Percentiles rank a stretch among this genome's conserved stretches.
Evolutionary conservation across 2,797 vertebrate genomes (phyloP).

Genomic region (Pygocentrus nattereri): DNA sequence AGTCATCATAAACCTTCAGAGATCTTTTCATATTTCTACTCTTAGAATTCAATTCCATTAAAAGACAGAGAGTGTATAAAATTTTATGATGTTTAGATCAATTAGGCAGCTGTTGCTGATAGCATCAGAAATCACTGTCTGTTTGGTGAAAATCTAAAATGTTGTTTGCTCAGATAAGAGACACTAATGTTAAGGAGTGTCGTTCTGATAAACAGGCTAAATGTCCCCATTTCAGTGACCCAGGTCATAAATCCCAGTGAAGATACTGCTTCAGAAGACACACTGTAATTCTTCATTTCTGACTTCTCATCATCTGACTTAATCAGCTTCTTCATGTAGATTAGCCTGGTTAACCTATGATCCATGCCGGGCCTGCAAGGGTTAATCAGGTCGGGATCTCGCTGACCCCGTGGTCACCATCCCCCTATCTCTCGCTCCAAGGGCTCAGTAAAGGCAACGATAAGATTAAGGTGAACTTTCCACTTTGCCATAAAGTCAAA

Average conservation of each 20-base stretch:
- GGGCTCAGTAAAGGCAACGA: constrained; percentile 82
- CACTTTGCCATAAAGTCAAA: constrained; percentile 53
- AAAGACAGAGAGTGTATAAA: no score
- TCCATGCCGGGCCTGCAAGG: constrained; percentile 79
- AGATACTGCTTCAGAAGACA: not conserved
- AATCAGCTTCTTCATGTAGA: constrained; percentile 79
- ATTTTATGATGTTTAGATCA: not conserved
- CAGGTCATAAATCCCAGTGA: not conserved
- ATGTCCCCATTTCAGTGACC: not conserved
- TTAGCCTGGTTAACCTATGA: constrained; percentile 87
- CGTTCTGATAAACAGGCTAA: not conserved
- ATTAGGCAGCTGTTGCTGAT: not conserved
- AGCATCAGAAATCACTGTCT: not conserved
- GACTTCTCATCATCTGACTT: constrained; percentile 72
- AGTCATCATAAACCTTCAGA: not conserved
- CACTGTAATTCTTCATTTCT: constrained; percentile 59
- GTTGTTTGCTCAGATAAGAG: not conserved
- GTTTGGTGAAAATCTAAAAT: not conserved
- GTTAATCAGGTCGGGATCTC: constrained; percentile 88
- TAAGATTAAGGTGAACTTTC: constrained; percentile 79
- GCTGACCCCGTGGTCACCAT: constrained; percentile 83
- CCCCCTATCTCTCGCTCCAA: constrained; percentile 75
- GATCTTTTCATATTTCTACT: not conserved
- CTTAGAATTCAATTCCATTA: no score
- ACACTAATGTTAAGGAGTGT: not conserved